Percentiles rank a stretch among this genome's conserved stretches.
phyloP scores from a whole-genome alignment of 2,113 vertebrate species.

The Hippocampus zosterae region DNA sequence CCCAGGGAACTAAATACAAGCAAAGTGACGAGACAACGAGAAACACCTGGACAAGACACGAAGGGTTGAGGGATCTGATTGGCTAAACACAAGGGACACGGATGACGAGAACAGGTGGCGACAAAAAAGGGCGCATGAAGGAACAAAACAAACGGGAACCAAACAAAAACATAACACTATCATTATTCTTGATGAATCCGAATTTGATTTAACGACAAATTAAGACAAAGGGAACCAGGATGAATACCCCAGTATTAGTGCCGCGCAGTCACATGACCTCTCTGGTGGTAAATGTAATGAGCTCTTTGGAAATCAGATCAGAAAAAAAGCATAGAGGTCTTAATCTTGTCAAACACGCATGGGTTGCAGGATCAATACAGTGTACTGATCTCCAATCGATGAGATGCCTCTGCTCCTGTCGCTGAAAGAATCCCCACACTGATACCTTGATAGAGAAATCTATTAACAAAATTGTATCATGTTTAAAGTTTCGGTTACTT shows the following conservation, averaged over 20 bases:
- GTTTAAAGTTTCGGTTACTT: too few species aligned
- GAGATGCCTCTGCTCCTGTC: slow-evolving; percentile 55
- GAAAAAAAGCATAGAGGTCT: slow-evolving; percentile 43
- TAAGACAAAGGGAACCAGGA: background rate
- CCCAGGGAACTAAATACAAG: too few species aligned
- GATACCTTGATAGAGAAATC: too few species aligned
- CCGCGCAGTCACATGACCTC: slow-evolving; percentile 16
- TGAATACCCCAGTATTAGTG: slow-evolving; percentile 12
- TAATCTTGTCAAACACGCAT: slow-evolving; percentile 59
- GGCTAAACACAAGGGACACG: too few species aligned
- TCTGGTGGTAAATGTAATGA: slow-evolving; percentile 8
- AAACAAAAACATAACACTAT: background rate
- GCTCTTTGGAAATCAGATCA: slow-evolving; percentile 41
- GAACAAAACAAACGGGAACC: too few species aligned
- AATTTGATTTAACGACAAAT: slow-evolving; percentile 8
- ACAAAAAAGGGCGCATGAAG: too few species aligned
- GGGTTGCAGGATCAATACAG: slow-evolving; percentile 57
- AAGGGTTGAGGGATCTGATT: too few species aligned
- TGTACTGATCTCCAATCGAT: slow-evolving; percentile 70
- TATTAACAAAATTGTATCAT: too few species aligned
- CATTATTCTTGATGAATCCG: slow-evolving; percentile 23
- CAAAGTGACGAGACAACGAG: too few species aligned
- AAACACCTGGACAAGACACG: too few species aligned
- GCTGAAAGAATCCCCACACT: slow-evolving; percentile 62
- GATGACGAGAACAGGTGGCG: too few species aligned